Evolutionary conservation across 2,797 vertebrate species (phyloP).

Genomic region (Anguilla anguilla): DNA sequence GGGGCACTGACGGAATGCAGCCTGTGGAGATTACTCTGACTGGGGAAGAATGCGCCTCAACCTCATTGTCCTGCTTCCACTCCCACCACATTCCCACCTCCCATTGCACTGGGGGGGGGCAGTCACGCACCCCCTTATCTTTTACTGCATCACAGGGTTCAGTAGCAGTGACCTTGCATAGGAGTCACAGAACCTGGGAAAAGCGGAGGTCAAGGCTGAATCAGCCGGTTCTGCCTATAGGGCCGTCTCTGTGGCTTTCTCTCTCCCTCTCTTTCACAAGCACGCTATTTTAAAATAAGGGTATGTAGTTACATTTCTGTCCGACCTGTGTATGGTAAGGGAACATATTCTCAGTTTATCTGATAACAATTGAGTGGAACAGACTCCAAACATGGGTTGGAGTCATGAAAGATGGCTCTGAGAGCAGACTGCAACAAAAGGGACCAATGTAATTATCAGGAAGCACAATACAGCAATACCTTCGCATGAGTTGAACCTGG

Average conservation of each 20-base stretch:
- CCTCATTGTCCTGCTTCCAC: neutral
- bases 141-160: constrained; percentile 53
- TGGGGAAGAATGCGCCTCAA: constrained; percentile 27
- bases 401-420: constrained; percentile 17
- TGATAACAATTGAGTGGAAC: constrained; percentile 56
- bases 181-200: constrained; percentile 50
- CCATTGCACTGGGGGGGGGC: constrained; percentile 27
- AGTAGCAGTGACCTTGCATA: constrained; percentile 35
- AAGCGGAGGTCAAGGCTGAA: constrained; percentile 59
- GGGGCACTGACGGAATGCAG: constrained; percentile 60
- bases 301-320: constrained; percentile 53
- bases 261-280: constrained; percentile 47
- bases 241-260: constrained; percentile 46
- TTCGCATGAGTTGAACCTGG: constrained; percentile 34
- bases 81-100: constrained; percentile 21
- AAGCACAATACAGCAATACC: constrained; percentile 35
- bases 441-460: constrained; percentile 33
- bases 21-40: constrained; percentile 41
- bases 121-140: constrained; percentile 55
- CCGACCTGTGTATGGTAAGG: constrained; percentile 8
- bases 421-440: constrained; percentile 46
- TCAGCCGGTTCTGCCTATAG: constrained; percentile 60
- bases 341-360: constrained; percentile 57
- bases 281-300: constrained; percentile 64
- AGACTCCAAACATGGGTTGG: constrained; percentile 40